These are phyloP conservation scores for Denticeps clupeoides DNA, from an alignment of 2,797 vertebrate species.

Conservation along the genomic window DNA sequence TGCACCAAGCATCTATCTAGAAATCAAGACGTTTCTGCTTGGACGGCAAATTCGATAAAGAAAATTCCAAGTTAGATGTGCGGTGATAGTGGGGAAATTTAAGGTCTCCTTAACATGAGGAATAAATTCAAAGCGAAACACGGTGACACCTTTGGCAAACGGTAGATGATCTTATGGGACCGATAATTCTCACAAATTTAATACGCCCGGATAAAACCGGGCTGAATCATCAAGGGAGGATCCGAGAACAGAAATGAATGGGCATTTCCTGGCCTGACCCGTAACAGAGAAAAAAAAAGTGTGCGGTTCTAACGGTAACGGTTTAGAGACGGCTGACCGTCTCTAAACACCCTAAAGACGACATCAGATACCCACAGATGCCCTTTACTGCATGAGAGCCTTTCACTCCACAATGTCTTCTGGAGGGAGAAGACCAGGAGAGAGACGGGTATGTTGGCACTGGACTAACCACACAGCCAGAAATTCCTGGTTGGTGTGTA, in stretches of 20 bases:
- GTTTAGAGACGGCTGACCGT: too few species aligned
- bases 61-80: conserved; percentile 6
- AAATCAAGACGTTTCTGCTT: conserved; percentile 21
- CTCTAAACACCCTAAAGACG: too few species aligned
- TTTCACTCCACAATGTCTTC: too few species aligned
- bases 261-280: neutral
- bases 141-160: neutral
- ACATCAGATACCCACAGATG: too few species aligned
- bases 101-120: neutral
- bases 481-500: too few species aligned
- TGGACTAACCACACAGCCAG: too few species aligned
- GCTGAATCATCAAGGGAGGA: neutral
- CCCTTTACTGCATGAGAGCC: too few species aligned
- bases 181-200: neutral
- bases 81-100: neutral
- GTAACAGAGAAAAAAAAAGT: too few species aligned
- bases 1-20: conserved; percentile 7
- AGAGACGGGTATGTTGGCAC: too few species aligned
- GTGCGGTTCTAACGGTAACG: too few species aligned
- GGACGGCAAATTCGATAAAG: conserved; percentile 26
- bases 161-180: neutral
- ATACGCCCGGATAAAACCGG: neutral
- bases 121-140: neutral
- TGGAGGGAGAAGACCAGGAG: too few species aligned
- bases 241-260: neutral